These are phyloP conservation scores for Teleiodes luculella DNA, from an alignment of 2,888 invertebrate genomes.

Conservation along the genomic window DNA sequence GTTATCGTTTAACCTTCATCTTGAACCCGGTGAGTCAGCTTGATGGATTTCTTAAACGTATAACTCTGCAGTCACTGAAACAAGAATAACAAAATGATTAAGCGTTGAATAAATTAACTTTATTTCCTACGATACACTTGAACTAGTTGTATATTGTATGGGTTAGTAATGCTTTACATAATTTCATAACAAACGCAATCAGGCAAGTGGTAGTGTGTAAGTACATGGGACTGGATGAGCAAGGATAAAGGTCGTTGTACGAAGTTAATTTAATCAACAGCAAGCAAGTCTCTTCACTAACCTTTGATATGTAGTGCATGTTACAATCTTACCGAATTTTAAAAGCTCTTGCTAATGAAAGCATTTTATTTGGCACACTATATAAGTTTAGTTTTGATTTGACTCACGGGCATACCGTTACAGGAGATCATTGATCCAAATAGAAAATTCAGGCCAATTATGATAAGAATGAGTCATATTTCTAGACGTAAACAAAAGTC, in stretches of 20 bases:
- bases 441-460: background rate
- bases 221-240: constrained; percentile 4
- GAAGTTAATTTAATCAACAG: constrained; percentile 20
- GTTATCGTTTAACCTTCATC: background rate
- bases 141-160: constrained; percentile 2
- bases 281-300: too few species aligned
- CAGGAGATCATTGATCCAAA: constrained; percentile 1
- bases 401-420: background rate
- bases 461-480: constrained; percentile 1
- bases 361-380: too few species aligned
- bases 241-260: constrained; percentile 17
- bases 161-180: background rate
- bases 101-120: background rate
- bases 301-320: too few species aligned
- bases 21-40: background rate
- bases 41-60: constrained; percentile 6
- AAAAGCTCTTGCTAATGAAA: too few species aligned
- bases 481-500: too few species aligned
- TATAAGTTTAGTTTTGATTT: background rate
- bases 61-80: constrained; percentile 17
- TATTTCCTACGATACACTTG: constrained; percentile 6
- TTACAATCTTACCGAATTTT: too few species aligned
- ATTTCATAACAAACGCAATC: constrained; percentile 4
- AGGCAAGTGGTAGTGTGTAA: background rate
- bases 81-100: constrained; percentile 9